Evolutionary conservation across 2,888 invertebrate species (phyloP).

Genomic region (Alloscopus bannaensis): DNA sequence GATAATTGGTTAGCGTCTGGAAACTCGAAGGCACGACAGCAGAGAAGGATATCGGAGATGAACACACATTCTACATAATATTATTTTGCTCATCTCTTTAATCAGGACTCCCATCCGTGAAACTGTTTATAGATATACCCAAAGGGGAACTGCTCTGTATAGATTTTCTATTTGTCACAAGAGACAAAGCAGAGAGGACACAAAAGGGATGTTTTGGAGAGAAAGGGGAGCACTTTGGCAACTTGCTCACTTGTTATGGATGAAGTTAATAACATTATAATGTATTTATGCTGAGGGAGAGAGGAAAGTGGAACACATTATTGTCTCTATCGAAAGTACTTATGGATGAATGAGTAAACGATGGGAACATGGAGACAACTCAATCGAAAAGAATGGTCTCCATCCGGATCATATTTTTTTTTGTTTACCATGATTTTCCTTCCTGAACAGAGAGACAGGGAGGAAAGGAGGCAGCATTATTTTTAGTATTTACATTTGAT

Average conservation of each 20-base stretch:
- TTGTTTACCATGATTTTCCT: conserved; percentile 37
- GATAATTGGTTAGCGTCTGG: conserved; percentile 70
- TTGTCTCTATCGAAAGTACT: conserved; percentile 3
- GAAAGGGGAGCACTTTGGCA: conserved; percentile 10
- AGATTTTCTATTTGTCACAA: conserved; percentile 33
- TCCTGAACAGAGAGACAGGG: conserved; percentile 38
- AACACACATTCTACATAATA: no score
- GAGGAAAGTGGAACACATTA: conserved; percentile 38
- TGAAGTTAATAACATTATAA: conserved; percentile 52
- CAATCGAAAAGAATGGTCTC: no score
- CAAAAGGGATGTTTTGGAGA: no score
- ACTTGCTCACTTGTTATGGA: conserved; percentile 23
- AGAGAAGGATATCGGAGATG: no score
- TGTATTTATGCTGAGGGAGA: conserved; percentile 41
- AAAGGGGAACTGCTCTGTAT: background rate
- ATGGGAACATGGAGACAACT: conserved; percentile 60
- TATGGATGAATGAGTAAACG: conserved; percentile 61
- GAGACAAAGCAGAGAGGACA: conserved; percentile 24
- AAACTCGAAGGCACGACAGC: conserved; percentile 16
- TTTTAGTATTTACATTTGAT: conserved; percentile 53
- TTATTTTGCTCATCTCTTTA: no score
- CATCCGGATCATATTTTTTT: no score
- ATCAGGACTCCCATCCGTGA: conserved; percentile 29
- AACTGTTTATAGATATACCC: conserved; percentile 31
- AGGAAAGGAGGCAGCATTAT: no score